Base-by-base conservation (phyloP, 2,797 vertebrate species). In the Crenuchus spilurus region DNA sequence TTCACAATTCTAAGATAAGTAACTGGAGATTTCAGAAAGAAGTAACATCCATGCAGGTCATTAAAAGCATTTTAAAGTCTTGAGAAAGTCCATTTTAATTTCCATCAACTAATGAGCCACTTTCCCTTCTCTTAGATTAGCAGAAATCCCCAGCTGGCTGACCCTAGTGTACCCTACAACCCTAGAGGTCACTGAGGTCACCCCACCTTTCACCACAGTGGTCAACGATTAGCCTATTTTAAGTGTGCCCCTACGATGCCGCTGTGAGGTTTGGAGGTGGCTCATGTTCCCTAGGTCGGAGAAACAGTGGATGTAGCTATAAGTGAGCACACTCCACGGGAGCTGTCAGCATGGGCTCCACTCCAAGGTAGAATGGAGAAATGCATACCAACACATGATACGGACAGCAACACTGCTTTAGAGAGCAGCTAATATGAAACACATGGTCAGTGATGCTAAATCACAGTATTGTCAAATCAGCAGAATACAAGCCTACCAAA, bases 311-410 rank as follows among this genome's bases (percentile, higher is more conserved):
- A 5, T 20, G 58, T 24, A 26, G 35, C 58, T 62, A 39, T 28
- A 63, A 44, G 13, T 30, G 60, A 63, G 14, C 60, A 30, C 13
- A 8, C 60, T 42, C 39, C 60, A 30, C 39, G 11, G 37, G 60
- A 28, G 60, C 60, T 63, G 60, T 30, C 39, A 44, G 60, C 60
- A 24, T 20, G 20, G 55, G 55, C 55, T 35, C n/a, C 0, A n/a
- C 28, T 62, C 35, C 60, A 62, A 39, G 60, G 28, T 39, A 16
- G 37, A 28, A 26, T 41, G 35, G 37, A 61, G 35, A 62, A 58
- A 35, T n/a, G n/a, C n/a, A n/a, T 58, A 58, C 55, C 31, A 33
- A 58, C 55, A 58, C 55, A 35, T 35, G 55, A 62, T 42, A 62
- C 35, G 16, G 22, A 35, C n/a, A 42, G 58, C 14, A 44, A 44